Evolutionary conservation across 2,113 vertebrate genomes (phyloP).

Genomic region (Anarhynchus alexandrinus): DNA sequence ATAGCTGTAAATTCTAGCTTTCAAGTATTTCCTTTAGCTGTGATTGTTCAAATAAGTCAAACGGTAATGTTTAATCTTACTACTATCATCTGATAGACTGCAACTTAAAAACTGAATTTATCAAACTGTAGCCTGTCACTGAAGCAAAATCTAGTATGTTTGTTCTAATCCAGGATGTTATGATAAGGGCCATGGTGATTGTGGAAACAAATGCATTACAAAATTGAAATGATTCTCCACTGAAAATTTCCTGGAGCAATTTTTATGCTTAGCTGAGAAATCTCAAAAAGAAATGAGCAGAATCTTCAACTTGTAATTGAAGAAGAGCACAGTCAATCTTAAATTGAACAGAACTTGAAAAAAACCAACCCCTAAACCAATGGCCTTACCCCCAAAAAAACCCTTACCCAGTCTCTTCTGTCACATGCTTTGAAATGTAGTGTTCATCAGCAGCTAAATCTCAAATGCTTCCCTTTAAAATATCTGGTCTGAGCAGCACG

Average conservation of each 20-base stretch:
- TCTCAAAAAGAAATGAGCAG: neutral
- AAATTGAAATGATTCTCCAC: neutral
- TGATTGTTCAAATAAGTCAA: neutral
- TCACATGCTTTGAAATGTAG: neutral
- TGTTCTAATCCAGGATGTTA: neutral
- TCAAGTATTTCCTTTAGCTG: neutral
- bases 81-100: neutral
- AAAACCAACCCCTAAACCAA: neutral
- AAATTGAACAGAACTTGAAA: neutral
- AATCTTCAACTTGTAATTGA: neutral
- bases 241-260: neutral
- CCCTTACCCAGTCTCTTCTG: neutral
- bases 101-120: neutral
- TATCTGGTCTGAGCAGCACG: neutral
- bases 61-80: neutral
- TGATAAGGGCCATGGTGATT: neutral
- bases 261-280: neutral
- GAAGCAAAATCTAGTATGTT: neutral
- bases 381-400: neutral
- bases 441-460: neutral
- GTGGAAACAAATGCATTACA: neutral
- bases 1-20: neutral
- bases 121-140: neutral
- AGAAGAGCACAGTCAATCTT: neutral
- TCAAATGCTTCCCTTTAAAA: conserved; percentile 1